Evolutionary conservation across 53 echinoderm and acorn worm genomes (phyloP), one percentile per base, ranked within the genome.

Genomic region (Actinopyga echinites): DNA sequence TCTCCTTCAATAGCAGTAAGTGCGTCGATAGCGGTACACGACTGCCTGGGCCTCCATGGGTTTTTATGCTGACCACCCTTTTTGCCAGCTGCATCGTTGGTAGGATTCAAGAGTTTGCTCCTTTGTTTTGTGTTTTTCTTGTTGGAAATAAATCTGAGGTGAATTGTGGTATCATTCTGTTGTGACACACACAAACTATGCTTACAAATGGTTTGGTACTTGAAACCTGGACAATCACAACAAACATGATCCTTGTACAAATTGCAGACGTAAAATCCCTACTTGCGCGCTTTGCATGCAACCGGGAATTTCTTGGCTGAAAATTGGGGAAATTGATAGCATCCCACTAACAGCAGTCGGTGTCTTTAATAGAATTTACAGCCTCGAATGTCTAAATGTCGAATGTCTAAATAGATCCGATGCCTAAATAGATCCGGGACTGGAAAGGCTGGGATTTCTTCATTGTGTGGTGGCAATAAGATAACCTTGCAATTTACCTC

Each of bases 1-100:
- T 22, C 29, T 4, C 5, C 65, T 29, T 65, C 8, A 9, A 4
- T 21, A 5, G 58, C 8, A 4, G 5, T 9, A 4, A 29, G 19
- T 5, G 3, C 4, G 3, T 67, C 4, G n/a, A n/a, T n/a, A n/a
- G n/a, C n/a, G n/a, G n/a, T n/a, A n/a, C n/a, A n/a, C n/a, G n/a
- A n/a, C 3, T 67, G 68, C 26, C 79, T 1, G 54, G 31, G 79
- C 0, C 79, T 13, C 57, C 79, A 79, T 54, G 79, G 13, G 54
- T 79, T 55, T 35, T 79, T 79, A 33, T 79, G 79, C 15, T 54
- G 54, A 0, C 79, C 79, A 29, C 79, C 79, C 19, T 79, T 79
- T 54, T 79, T 79, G 2, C 79, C 69, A 0, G 69, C 69, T 0
- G 69, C 37, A 6, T 68, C 69, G 0, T 30, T 67, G 10, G 26